A percentile compares a stretch with the other conserved stretches of the same genome.
These are phyloP conservation scores for Asarcornis scutulata DNA, from an alignment of 2,113 vertebrate genomes.

Conservation along the genomic window DNA sequence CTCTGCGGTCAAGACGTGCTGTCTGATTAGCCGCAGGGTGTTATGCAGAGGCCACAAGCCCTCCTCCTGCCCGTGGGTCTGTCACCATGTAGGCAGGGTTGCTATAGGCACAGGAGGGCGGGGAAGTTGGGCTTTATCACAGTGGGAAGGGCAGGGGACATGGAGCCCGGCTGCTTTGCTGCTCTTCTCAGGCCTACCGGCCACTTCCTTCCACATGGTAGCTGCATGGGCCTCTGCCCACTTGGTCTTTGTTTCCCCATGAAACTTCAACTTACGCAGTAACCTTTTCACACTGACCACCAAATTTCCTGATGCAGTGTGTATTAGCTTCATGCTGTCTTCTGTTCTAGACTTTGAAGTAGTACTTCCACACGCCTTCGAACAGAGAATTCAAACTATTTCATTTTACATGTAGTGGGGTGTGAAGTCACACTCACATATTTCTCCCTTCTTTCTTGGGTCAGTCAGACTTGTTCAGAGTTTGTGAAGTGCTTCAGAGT, in stretches of 20 bases:
- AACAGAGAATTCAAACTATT: background rate
- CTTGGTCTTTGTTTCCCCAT: background rate
- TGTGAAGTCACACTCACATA: background rate
- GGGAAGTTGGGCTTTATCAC: background rate
- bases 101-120: background rate
- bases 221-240: background rate
- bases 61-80: background rate
- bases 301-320: background rate
- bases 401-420: background rate
- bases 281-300: background rate
- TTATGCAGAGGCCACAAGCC: background rate
- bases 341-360: background rate
- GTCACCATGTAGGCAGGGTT: background rate
- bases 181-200: background rate
- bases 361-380: background rate
- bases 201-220: background rate
- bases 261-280: background rate
- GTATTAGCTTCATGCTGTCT: background rate
- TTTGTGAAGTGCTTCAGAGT: background rate
- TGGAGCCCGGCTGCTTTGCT: background rate
- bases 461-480: background rate
- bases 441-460: background rate
- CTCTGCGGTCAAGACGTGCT: background rate
- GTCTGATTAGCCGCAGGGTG: background rate
- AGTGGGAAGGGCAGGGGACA: background rate